Evolutionary conservation across 1,140 invertebrate genomes (phyloP).

Genomic region (Homarus americanus): DNA sequence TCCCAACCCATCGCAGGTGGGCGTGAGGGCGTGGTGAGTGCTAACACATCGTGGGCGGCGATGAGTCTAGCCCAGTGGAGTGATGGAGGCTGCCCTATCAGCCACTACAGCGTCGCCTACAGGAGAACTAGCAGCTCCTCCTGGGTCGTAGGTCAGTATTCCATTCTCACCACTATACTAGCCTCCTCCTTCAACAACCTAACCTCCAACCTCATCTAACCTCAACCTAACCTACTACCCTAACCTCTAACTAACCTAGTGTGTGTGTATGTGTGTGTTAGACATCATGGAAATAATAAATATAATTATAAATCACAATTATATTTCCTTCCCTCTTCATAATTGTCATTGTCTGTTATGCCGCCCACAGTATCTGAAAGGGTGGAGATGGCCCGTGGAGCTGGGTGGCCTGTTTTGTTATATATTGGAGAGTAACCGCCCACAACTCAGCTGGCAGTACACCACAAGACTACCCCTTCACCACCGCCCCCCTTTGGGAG

Average conservation of each 20-base stretch:
- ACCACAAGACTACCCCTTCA: slow-evolving; percentile 78
- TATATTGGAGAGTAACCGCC: slow-evolving; percentile 79
- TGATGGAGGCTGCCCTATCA: slow-evolving; percentile 85
- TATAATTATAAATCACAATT: too few species aligned
- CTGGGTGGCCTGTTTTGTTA: slow-evolving; percentile 76
- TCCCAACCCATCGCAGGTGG: slow-evolving; percentile 83
- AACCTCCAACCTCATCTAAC: not conserved
- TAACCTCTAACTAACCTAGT: too few species aligned
- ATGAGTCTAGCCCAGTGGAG: slow-evolving; percentile 89
- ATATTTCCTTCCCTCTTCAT: too few species aligned
- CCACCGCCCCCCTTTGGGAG: slow-evolving; percentile 75
- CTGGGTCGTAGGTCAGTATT: slow-evolving; percentile 84
- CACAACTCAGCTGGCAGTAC: slow-evolving; percentile 79
- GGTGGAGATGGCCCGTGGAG: slow-evolving; percentile 75
- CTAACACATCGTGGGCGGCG: slow-evolving; percentile 82
- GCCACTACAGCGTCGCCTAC: slow-evolving; percentile 84
- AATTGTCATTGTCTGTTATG: not conserved
- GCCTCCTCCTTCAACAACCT: slow-evolving; percentile 34
- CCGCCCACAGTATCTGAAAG: slow-evolving; percentile 56
- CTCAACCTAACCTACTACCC: too few species aligned
- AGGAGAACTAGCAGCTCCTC: slow-evolving; percentile 84
- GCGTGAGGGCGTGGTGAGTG: slow-evolving; percentile 82
- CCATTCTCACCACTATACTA: slow-evolving; percentile 74
- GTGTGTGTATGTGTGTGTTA: too few species aligned
- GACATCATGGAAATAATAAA: too few species aligned